Evolutionary conservation across 2,888 invertebrate genomes (phyloP).

Genomic region (Escarpia spicata): DNA sequence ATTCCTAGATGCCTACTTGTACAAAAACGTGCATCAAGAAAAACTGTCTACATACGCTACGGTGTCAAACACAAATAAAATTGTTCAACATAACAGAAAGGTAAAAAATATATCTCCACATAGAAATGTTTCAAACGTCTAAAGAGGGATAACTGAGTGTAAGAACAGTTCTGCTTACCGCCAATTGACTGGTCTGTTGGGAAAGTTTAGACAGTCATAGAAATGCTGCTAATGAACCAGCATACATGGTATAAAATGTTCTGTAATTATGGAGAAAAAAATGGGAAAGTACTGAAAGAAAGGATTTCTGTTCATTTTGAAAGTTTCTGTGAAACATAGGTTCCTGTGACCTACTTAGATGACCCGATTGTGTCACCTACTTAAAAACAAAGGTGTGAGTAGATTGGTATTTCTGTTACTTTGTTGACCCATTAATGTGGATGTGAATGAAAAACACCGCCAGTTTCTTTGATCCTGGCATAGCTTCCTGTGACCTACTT

Average conservation of each 20-base stretch:
- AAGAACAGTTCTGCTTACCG: neutral
- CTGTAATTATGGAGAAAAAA: neutral
- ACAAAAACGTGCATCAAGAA: neutral
- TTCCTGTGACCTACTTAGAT: neutral
- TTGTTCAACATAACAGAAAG: neutral
- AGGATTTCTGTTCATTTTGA: neutral
- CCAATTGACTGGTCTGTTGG: neutral
- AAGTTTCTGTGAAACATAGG: neutral
- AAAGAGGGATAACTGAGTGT: neutral
- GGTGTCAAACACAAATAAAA: neutral
- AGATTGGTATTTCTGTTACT: slow-evolving; percentile 26
- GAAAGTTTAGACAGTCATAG: neutral
- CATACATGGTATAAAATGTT: neutral
- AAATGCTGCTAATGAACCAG: neutral
- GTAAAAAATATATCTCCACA: neutral
- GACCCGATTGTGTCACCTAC: slow-evolving; percentile 18
- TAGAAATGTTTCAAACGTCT: neutral
- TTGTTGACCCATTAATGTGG: neutral
- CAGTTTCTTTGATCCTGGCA: too few relatives aligned
- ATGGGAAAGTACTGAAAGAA: neutral
- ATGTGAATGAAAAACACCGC: too few relatives aligned
- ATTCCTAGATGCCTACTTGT: neutral
- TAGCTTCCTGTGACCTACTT: neutral
- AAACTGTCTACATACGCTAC: neutral
- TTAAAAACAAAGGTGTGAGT: slow-evolving; percentile 37